Percentiles rank a stretch among this genome's conserved stretches.
Evolutionary conservation across 1,140 invertebrate genomes (phyloP).

Genomic region (Drosophila punjabiensis): DNA sequence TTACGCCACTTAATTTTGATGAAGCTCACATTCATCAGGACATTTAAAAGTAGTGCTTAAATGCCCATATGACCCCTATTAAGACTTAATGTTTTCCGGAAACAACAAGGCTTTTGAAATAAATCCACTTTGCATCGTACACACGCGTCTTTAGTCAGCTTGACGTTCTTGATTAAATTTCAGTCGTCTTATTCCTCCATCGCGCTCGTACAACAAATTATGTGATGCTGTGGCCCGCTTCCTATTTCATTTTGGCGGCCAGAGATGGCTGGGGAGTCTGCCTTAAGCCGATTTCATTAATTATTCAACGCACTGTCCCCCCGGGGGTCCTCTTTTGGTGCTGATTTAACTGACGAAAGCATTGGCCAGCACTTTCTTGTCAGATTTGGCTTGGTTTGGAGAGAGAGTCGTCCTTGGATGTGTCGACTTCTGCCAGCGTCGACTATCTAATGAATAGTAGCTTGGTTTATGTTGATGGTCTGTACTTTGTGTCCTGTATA

Average conservation of each 20-base stretch:
- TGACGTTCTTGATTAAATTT: slow-evolving; percentile 68
- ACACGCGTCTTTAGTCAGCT: slow-evolving; percentile 36
- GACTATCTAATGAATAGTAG: slow-evolving; percentile 50
- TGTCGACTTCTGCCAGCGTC: slow-evolving; percentile 21
- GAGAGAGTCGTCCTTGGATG: slow-evolving; percentile 20
- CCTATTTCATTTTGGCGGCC: slow-evolving; percentile 27
- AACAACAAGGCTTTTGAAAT: slow-evolving; percentile 1
- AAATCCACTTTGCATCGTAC: slow-evolving; percentile 29
- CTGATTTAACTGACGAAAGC: slow-evolving; percentile 60
- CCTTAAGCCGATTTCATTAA: slow-evolving; percentile 64
- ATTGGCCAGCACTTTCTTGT: slow-evolving; percentile 42
- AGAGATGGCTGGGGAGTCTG: background rate
- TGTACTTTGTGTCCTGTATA: slow-evolving; percentile 10
- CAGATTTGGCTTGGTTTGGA: background rate
- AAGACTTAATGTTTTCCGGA: slow-evolving; percentile 44
- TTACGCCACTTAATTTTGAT: background rate
- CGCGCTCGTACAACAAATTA: slow-evolving; percentile 62
- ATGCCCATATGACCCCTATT: background rate
- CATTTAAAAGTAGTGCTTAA: background rate
- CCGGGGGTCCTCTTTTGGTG: slow-evolving; percentile 14
- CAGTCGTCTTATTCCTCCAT: slow-evolving; percentile 33
- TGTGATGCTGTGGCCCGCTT: slow-evolving; percentile 21
- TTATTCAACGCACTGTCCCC: slow-evolving; percentile 65
- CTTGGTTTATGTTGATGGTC: slow-evolving; percentile 30
- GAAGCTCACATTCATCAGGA: slow-evolving; percentile 30